Percentiles rank a stretch among this genome's conserved stretches.
phyloP scores from a whole-genome alignment of 2,888 invertebrate species.

The Leucophenga montana region DNA sequence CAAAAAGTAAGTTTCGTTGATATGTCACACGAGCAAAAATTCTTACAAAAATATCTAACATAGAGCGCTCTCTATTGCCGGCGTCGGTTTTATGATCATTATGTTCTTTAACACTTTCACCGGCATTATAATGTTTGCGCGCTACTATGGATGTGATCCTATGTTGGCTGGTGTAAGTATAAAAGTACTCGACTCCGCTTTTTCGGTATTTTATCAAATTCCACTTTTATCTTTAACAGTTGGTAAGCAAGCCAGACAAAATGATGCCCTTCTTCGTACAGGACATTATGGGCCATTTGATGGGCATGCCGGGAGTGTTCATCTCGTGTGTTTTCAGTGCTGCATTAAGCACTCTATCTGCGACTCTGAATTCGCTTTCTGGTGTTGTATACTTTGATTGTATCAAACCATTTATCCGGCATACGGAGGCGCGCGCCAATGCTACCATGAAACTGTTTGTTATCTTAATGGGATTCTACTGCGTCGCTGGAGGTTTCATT shows the following conservation, averaged over 20 bases:
- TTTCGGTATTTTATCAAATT: background rate
- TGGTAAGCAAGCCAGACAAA: slow-evolving; percentile 73
- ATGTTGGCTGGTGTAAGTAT: slow-evolving; percentile 73
- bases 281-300: slow-evolving; percentile 74
- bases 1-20: slow-evolving; percentile 71
- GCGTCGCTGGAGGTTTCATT: slow-evolving; percentile 75
- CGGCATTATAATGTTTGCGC: slow-evolving; percentile 76
- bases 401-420: slow-evolving; percentile 71
- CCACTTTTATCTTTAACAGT: slow-evolving; percentile 36
- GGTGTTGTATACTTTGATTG: slow-evolving; percentile 77
- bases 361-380: slow-evolving; percentile 75
- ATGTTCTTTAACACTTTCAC: slow-evolving; percentile 76
- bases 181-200: background rate
- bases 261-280: slow-evolving; percentile 77
- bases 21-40: background rate
- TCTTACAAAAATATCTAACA: background rate
- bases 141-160: slow-evolving; percentile 78
- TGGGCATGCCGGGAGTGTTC: slow-evolving; percentile 77
- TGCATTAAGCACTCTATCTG: slow-evolving; percentile 77
- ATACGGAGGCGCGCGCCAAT: slow-evolving; percentile 74
- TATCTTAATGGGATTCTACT: slow-evolving; percentile 75
- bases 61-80: slow-evolving; percentile 76
- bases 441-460: slow-evolving; percentile 74
- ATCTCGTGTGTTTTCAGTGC: slow-evolving; percentile 78
- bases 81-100: slow-evolving; percentile 75